Conservation (phyloP, 2,888 invertebrate species). For the Melangyna quadrimaculata region DNA sequence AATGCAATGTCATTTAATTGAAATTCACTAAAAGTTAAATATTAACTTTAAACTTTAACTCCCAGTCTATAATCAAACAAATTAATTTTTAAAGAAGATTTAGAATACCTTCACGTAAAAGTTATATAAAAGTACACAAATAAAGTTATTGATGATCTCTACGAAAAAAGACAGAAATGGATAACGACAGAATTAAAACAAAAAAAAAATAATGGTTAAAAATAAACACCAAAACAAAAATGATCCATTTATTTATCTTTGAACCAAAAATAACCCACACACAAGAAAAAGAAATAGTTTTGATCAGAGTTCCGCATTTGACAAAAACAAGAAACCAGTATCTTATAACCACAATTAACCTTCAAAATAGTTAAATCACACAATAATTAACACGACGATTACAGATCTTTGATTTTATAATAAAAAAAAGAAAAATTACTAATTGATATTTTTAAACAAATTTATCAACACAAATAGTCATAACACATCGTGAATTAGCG, state of each 20-base stretch:
- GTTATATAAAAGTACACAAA: background rate
- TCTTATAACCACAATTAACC: background rate
- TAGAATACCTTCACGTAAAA: background rate
- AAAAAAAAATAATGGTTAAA: background rate
- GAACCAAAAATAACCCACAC: background rate
- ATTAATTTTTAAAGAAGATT: background rate
- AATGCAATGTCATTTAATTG: too few species aligned
- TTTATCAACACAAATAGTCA: background rate
- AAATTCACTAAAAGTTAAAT: too few species aligned
- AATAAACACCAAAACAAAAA: background rate
- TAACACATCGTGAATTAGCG: background rate
- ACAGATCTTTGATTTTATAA: background rate
- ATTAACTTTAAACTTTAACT: background rate
- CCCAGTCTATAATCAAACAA: background rate
- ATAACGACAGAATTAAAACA: background rate
- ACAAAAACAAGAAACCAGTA: conserved; percentile 13
- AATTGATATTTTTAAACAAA: background rate
- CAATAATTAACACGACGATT: background rate
- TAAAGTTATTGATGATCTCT: background rate
- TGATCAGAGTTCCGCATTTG: conserved; percentile 8
- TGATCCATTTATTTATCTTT: background rate
- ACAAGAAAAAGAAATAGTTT: background rate
- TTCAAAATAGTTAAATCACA: conserved; percentile 10
- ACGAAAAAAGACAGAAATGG: background rate
- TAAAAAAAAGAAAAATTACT: background rate